Percentiles rank a stretch among this genome's conserved stretches.
phyloP scores from a whole-genome alignment of 2,797 vertebrate genomes.

The Malurus leucopterus region DNA sequence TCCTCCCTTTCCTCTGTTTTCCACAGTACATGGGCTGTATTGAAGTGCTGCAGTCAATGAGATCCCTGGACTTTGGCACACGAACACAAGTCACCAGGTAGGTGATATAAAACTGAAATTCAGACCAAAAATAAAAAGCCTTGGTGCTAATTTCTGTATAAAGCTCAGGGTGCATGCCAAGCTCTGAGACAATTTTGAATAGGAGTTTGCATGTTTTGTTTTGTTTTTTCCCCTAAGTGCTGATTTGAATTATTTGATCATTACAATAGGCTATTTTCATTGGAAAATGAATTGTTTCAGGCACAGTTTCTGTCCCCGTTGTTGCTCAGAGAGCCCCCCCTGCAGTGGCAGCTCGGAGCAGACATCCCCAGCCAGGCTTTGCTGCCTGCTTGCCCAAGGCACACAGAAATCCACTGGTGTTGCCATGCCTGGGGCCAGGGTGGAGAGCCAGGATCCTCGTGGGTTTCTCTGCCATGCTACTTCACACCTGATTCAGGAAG shows the following conservation, averaged over 20 bases:
- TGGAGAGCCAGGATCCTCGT: accelerated
- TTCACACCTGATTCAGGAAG: neutral
- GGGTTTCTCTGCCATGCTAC: neutral
- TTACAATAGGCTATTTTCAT: constrained; percentile 12
- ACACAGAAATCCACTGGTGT: accelerated
- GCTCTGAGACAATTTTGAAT: neutral
- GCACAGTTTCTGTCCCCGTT: neutral
- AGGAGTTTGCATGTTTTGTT: neutral
- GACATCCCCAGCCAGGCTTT: neutral
- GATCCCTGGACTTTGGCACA: constrained; percentile 86
- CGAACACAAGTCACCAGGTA: constrained; percentile 94
- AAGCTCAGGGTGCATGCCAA: neutral
- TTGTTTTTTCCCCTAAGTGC: neutral
- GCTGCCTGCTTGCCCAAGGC: neutral
- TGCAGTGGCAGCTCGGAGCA: neutral
- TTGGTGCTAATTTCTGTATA: neutral
- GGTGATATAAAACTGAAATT: neutral
- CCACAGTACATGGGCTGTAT: constrained; percentile 90
- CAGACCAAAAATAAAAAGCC: neutral
- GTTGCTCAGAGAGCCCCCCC: neutral
- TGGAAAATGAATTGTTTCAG: constrained; percentile 2
- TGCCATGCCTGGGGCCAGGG: neutral
- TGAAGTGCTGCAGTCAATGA: constrained; percentile 92
- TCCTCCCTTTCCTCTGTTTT: constrained; percentile 5
- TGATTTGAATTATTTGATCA: constrained; percentile 12